A percentile compares a stretch with the other conserved stretches of the same genome.
Conservation (phyloP, 30 jellyfish, hydroid and myxozoan genomes). For the Aurelia sp. region DNA sequence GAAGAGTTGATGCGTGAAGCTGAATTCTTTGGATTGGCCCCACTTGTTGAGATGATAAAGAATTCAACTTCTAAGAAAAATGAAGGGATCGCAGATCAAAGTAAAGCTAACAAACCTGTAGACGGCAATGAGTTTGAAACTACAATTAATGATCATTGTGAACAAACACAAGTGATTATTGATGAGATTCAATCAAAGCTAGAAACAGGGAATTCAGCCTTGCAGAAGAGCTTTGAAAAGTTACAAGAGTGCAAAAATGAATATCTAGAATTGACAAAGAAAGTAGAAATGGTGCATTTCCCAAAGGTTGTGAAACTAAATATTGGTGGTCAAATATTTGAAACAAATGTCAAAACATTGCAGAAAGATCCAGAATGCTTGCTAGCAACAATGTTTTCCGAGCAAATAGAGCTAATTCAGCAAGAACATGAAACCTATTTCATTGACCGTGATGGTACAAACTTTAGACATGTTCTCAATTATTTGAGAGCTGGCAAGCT, state of each 20-base stretch:
- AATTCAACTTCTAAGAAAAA: no score
- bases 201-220: no score
- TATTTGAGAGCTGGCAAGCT: slow-evolving; percentile 11
- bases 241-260: no score
- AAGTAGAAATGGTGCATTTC: no score
- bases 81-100: no score
- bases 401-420: neutral
- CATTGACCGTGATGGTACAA: slow-evolving; percentile 25
- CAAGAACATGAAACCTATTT: slow-evolving; percentile 12
- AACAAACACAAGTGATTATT: no score
- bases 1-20: slow-evolving; percentile 53
- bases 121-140: slow-evolving; percentile 10
- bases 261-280: no score
- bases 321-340: no score
- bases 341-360: slow-evolving; percentile 1
- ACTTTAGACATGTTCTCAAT: slow-evolving; percentile 14
- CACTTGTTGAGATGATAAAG: slow-evolving; percentile 1
- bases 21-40: slow-evolving; percentile 28
- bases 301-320: no score
- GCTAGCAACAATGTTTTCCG: slow-evolving; percentile 24
- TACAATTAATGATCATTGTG: slow-evolving; percentile 6
- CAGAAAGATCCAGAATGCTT: neutral
- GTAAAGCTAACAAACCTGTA: no score
- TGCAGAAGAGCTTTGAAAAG: no score
- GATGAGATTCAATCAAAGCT: no score